Percentiles rank a stretch among this genome's conserved stretches.
Conservation (phyloP, 2,888 invertebrate species). For the Ypsolopha scabrella region DNA sequence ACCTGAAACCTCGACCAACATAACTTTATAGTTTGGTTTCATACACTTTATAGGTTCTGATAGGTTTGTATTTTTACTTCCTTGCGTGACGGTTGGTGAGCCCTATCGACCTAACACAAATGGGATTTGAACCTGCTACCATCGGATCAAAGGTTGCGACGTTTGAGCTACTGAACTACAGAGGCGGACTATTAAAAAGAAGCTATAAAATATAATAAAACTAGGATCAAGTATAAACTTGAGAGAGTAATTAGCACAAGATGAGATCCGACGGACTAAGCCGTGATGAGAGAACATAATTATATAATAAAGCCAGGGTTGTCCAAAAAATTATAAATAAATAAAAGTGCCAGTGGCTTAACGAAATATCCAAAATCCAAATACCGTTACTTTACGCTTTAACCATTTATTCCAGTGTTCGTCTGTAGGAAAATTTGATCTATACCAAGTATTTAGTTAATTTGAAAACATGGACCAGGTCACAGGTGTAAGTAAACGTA, state of each 20-base stretch:
- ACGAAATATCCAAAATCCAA: too few relatives aligned
- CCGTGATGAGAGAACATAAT: background rate
- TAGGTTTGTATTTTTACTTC: too few relatives aligned
- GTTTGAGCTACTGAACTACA: background rate
- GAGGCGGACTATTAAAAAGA: background rate
- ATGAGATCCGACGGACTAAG: constrained; percentile 3
- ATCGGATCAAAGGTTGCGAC: background rate
- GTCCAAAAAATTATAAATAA: background rate
- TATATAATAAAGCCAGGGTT: background rate
- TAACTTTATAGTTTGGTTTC: too few relatives aligned
- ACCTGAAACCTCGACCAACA: too few relatives aligned
- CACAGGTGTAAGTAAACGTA: constrained; percentile 24
- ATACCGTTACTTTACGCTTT: too few relatives aligned
- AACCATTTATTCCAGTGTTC: too few relatives aligned
- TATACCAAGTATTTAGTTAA: background rate
- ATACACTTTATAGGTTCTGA: too few relatives aligned
- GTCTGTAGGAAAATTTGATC: background rate
- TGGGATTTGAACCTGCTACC: background rate
- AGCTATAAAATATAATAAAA: constrained; percentile 1
- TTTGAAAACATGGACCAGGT: constrained; percentile 22
- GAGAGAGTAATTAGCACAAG: constrained; percentile 41
- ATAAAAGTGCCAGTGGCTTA: background rate
- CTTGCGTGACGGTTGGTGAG: too few relatives aligned
- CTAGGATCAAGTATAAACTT: constrained; percentile 35
- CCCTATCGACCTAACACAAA: too few relatives aligned